Evolutionary conservation across 2,888 invertebrate species (phyloP).

Genomic region (Holacanthella duospinosa): DNA sequence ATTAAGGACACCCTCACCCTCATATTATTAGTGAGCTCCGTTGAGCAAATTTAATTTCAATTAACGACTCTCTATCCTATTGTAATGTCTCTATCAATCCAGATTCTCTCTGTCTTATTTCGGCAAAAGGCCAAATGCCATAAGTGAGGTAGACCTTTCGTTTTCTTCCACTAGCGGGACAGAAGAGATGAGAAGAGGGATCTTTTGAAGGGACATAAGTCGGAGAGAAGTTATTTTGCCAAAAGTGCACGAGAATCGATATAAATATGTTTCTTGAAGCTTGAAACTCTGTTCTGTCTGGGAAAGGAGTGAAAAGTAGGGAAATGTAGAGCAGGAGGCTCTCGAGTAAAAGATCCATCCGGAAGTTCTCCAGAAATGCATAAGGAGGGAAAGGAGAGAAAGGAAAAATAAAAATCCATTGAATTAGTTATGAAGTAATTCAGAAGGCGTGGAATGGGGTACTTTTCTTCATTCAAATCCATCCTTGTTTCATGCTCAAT

Average conservation of each 20-base stretch:
- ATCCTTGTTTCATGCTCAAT: too few relatives aligned
- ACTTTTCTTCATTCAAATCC: neutral
- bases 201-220: neutral
- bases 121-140: neutral
- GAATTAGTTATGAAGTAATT: neutral
- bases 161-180: neutral
- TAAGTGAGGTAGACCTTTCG: neutral
- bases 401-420: neutral
- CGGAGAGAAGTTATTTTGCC: neutral
- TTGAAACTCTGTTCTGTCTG: too few relatives aligned
- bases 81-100: conserved; percentile 30
- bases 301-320: neutral
- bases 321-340: too few relatives aligned
- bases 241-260: neutral
- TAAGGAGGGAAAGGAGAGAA: neutral
- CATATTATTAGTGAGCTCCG: conserved; percentile 29
- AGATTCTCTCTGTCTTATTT: neutral
- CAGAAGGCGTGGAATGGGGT: neutral
- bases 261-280: too few relatives aligned
- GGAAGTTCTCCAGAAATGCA: too few relatives aligned
- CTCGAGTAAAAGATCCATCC: too few relatives aligned
- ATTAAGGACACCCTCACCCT: conserved; percentile 2
- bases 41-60: conserved; percentile 38
- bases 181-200: neutral
- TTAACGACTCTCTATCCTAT: conserved; percentile 36